Evolutionary conservation across 2,113 vertebrate genomes (phyloP).

Genomic region (Arizona elegans): DNA sequence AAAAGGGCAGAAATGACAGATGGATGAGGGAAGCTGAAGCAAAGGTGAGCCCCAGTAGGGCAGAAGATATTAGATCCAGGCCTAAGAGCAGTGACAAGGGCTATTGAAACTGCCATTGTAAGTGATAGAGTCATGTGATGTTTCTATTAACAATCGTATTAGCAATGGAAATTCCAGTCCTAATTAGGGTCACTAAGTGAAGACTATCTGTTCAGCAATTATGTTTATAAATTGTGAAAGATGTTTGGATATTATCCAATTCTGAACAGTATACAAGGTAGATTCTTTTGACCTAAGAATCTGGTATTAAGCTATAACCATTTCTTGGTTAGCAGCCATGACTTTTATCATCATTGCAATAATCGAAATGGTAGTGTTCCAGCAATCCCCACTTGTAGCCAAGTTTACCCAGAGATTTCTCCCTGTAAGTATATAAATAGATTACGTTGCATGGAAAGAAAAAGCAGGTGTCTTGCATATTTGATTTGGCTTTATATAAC

Average conservation of each 20-base stretch:
- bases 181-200: not conserved
- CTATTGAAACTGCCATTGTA: not conserved
- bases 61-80: not conserved
- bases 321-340: not conserved
- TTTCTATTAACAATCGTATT: not conserved
- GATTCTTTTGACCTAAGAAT: not conserved
- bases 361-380: not conserved
- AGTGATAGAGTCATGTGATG: not conserved
- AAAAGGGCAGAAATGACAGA: not conserved
- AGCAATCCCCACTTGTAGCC: not conserved
- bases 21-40: not conserved
- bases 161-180: not conserved
- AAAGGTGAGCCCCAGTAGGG: not conserved
- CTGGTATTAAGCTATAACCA: not conserved
- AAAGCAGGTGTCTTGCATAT: not conserved
- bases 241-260: not conserved
- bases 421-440: not conserved
- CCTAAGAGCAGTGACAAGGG: not conserved
- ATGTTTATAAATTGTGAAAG: not conserved
- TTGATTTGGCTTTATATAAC: not conserved
- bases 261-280: not conserved
- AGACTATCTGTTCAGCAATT: not conserved
- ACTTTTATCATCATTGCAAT: not conserved
- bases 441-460: not conserved
- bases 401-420: not conserved